These are phyloP conservation scores for Thysanoteuthis rhombus DNA, from an alignment of 2,888 invertebrate species.

Conservation along the genomic window DNA sequence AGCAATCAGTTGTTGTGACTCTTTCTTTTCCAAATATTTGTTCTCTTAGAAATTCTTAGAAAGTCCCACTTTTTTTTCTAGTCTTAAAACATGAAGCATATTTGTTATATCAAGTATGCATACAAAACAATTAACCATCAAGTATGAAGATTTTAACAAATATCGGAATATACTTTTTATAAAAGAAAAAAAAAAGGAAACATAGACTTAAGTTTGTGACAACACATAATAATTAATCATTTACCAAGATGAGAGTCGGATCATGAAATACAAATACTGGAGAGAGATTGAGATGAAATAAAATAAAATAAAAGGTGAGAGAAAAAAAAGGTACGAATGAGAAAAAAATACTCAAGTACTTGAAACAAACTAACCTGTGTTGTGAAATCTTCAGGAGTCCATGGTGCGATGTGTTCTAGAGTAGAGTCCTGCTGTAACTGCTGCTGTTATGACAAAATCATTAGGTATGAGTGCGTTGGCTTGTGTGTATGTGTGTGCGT, in stretches of 20 bases:
- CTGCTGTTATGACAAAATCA: neutral
- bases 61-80: neutral
- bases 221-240: neutral
- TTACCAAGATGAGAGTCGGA: neutral
- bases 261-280: too few relatives aligned
- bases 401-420: neutral
- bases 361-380: neutral
- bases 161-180: neutral
- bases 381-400: slow-evolving; percentile 12
- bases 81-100: neutral
- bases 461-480: neutral
- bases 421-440: slow-evolving; percentile 12
- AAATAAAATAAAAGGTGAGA: neutral
- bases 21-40: neutral
- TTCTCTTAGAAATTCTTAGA: neutral
- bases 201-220: neutral
- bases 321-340: neutral
- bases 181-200: neutral
- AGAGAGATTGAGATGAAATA: neutral
- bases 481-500: neutral
- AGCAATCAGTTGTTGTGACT: neutral
- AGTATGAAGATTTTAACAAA: too few relatives aligned
- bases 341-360: neutral
- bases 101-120: neutral
- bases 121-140: neutral